Evolutionary conservation across 2,888 invertebrate species (phyloP), one percentile per base, ranked within the genome.

Genomic region (Hetaerina titia): DNA sequence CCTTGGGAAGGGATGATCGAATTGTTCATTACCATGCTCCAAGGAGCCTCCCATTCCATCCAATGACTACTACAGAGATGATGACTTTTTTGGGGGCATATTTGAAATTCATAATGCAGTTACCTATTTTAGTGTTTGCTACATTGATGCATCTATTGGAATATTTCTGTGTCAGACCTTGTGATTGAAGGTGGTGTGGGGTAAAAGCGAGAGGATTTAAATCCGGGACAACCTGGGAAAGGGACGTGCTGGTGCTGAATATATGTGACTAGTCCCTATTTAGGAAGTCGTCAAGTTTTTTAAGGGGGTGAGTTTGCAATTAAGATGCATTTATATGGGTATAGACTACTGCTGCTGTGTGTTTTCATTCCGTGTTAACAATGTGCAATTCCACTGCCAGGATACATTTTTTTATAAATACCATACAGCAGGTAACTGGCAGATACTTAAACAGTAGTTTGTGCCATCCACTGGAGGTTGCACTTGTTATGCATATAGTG

Each of bases 301-400:
- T 45, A 69, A 92, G 92, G 69, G 69, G n/a, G 69, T 64, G 69
- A 92, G 57, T 92, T 81, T 56, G 69, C 92, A 92, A 31, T 92
- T 92, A 56, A 8, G 69, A 92, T 74, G 74, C 92, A 92, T 92
- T 92, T 56, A 69, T 92, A 31, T 92, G 92, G 90, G 92, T 92
- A 92, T 92, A 74, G 92, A 92, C 31, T 69, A 92, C 69, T 92
- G 69, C 92, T 92, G 74, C 92, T 74, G 69, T 69, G 63, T 92
- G 64, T 92, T 74, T 74, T 74, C 19, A 69, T 74, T 45, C 69
- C 19, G 7, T 92, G 22, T 69, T 74, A 69, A 74, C 4, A 31
- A 92, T 69, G 92, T 92, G 92, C 92, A 92, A 92, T 92, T 69
- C 92, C 92, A 92, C 92, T 92, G 92, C 92, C 92, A 69, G 69